Evolutionary conservation across 2,797 vertebrate species (phyloP), one percentile per base, ranked within the genome.

Genomic region (Enteromius treurensis): DNA sequence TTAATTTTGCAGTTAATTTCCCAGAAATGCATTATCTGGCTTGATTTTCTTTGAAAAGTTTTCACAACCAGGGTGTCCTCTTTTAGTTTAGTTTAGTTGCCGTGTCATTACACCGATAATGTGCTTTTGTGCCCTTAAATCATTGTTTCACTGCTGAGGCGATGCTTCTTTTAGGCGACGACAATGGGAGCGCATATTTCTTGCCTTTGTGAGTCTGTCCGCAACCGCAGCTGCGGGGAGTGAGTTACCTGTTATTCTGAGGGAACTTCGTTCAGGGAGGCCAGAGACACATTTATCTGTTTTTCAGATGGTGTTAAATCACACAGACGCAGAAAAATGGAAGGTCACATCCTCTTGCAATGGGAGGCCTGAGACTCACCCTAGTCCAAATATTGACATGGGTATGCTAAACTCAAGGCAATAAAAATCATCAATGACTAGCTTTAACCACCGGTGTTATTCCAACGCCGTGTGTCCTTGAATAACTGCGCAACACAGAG

Each of bases 401-500:
- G 78, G 85, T 85, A 80, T 91, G 87, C 74, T 85, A 86, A 89
- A 91, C 90, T 87, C 80, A 88, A 89, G 91, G 90, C 90, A 90
- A 89, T 91, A 88, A 85, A 82, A 83, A 86, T 83, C 83, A 88
- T 86, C 87, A 87, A 86, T 85, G 84, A 87, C 69, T 76, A 90
- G 85, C 86, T 88, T 88, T 90, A 89, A 89, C 90, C 85, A 51
- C 84, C 29, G 34, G 85, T 91, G 87, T 90, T 87, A 81, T 87
- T 84, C 71, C 37, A 77, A 79, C 58, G 58, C 89, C 74, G 90
- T 88, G 89, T 90, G 91, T 91, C 91, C 90, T 85, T 71, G 88
- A 89, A 74, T 83, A 82, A 47, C 78, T 15, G 83, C 85, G 26
- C 82, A 87, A 88, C 89, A 90, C 85, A 82, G 78, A 29, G 79